Evolutionary conservation across 2,797 vertebrate species (phyloP).

Genomic region (Nothura maculosa): DNA sequence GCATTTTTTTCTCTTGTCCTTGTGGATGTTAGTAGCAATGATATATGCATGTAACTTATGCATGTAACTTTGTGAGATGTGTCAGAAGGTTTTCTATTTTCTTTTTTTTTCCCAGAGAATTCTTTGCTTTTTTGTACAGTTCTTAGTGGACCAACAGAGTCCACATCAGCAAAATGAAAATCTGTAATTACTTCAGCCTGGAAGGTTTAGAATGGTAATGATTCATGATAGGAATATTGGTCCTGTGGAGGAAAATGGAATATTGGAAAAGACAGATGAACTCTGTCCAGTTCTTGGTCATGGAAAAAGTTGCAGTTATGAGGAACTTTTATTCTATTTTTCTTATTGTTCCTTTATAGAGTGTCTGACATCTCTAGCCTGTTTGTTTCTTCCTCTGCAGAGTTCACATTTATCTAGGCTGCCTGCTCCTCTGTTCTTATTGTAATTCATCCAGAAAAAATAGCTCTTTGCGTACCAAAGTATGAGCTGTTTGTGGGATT

Average conservation of each 20-base stretch:
- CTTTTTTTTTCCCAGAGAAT: too few relatives aligned
- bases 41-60: neutral
- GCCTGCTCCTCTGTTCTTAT: neutral
- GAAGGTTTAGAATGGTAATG: neutral
- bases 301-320: neutral
- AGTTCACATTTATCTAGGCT: neutral
- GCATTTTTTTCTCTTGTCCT: neutral
- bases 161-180: neutral
- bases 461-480: neutral
- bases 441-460: conserved; percentile 4
- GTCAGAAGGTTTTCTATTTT: neutral
- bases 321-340: neutral
- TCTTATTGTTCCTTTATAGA: neutral
- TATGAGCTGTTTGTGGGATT: neutral
- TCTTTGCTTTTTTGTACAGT: neutral
- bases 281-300: neutral
- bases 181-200: neutral
- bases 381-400: neutral
- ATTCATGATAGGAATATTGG: neutral
- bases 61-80: neutral
- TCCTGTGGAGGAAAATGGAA: neutral
- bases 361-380: neutral
- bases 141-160: neutral
- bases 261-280: neutral
- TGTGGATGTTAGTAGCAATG: accelerated